Evolutionary conservation across 2,797 vertebrate species (phyloP).

Genomic region (Halcyon badia): DNA sequence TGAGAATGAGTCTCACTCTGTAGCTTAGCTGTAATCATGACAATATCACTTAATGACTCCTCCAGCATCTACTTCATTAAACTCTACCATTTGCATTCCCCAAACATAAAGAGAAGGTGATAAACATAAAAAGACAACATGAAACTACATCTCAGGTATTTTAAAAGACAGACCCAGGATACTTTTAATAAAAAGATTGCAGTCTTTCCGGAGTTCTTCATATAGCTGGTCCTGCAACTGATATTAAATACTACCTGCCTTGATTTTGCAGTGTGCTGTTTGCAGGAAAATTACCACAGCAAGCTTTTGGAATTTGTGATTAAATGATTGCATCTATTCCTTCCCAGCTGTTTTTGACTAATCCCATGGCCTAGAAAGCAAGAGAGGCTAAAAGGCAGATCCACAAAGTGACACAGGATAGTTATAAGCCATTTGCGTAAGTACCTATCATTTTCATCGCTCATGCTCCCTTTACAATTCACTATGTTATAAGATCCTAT

Average conservation of each 20-base stretch:
- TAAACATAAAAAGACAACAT: not conserved
- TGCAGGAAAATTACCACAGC: conserved; percentile 21
- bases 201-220: not conserved
- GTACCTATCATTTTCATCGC: conserved; percentile 39
- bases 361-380: conserved; percentile 33
- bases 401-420: conserved; percentile 33
- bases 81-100: not conserved
- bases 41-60: conserved; percentile 14
- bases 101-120: conserved; percentile 22
- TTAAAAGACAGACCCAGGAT: not conserved
- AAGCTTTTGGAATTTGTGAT: conserved; percentile 16
- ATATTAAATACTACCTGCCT: conserved; percentile 7
- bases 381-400: conserved; percentile 29
- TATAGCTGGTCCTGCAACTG: not conserved
- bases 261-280: not conserved
- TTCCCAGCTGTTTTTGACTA: conserved; percentile 58
- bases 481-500: not conserved
- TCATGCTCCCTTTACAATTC: not conserved
- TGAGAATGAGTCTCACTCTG: not conserved
- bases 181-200: not conserved
- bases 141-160: not conserved
- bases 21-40: not conserved
- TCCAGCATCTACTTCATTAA: conserved; percentile 37
- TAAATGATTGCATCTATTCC: conserved; percentile 14
- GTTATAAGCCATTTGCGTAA: conserved; percentile 46